phyloP scores from a whole-genome alignment of 2,888 invertebrate genomes.

The Drosophila greeni region DNA sequence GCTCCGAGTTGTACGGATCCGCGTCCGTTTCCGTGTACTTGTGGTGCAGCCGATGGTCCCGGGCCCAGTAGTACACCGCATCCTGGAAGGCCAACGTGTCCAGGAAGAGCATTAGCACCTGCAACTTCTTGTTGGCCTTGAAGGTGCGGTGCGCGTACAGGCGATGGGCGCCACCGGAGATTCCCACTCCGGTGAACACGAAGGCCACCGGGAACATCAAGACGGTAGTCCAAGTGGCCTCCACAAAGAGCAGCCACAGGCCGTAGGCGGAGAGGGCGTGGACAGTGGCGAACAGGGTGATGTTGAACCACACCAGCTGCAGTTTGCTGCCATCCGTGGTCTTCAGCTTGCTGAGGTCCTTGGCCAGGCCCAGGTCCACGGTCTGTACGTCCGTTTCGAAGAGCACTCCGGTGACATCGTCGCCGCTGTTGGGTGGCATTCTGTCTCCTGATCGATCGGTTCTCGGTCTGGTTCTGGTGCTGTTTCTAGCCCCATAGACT shows the following conservation, averaged over 20 bases:
- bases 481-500: conserved; percentile 20
- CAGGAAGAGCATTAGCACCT: conserved; percentile 87
- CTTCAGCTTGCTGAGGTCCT: conserved; percentile 81
- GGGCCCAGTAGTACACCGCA: conserved; percentile 87
- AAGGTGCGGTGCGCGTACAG: conserved; percentile 97
- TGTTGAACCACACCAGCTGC: conserved; percentile 89
- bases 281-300: conserved; percentile 85
- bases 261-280: conserved; percentile 88
- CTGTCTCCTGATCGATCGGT: no score
- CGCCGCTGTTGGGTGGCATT: conserved; percentile 63
- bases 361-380: conserved; percentile 81
- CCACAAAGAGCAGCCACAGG: conserved; percentile 84
- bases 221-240: conserved; percentile 88
- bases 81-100: conserved; percentile 95
- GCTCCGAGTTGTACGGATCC: conserved; percentile 93
- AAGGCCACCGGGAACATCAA: conserved; percentile 74
- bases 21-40: conserved; percentile 96
- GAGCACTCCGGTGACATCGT: conserved; percentile 81
- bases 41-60: conserved; percentile 92
- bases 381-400: conserved; percentile 84
- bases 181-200: conserved; percentile 82
- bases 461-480: background rate
- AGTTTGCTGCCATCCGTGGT: conserved; percentile 81
- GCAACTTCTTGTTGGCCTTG: conserved; percentile 94
- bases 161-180: conserved; percentile 98